These are phyloP conservation scores for Capromys pilorides DNA, from an alignment of 2,797 vertebrate species.

Conservation along the genomic window DNA sequence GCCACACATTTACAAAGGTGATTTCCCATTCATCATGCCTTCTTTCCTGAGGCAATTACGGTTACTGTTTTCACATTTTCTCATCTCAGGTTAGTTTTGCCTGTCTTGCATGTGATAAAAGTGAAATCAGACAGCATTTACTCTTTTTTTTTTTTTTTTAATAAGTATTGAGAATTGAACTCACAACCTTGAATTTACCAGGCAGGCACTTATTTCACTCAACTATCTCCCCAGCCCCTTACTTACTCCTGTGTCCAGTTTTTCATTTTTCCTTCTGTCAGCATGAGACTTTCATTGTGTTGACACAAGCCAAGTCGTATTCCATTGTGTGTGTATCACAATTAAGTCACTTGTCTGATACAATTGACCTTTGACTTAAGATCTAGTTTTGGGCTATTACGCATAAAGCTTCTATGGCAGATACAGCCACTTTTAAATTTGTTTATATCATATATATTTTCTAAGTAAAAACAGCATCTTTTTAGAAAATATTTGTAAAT, in stretches of 20 bases:
- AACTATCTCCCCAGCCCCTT: no score
- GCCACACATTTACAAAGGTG: not conserved
- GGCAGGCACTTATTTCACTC: no score
- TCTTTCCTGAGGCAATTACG: not conserved
- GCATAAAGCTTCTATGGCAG: not conserved
- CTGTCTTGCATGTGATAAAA: not conserved
- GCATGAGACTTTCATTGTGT: not conserved
- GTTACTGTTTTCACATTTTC: not conserved
- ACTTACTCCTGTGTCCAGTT: not conserved
- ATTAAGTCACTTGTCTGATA: not conserved
- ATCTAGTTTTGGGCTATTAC: not conserved
- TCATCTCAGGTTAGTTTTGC: not conserved
- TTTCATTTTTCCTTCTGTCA: not conserved
- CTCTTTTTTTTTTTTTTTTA: not conserved
- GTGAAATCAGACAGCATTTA: not conserved
- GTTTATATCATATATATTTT: not conserved
- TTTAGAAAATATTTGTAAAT: not conserved
- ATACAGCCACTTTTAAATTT: not conserved
- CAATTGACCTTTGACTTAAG: not conserved
- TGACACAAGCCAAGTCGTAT: not conserved
- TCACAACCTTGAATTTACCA: no score
- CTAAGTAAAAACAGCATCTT: slow-evolving; percentile 19
- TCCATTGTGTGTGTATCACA: not conserved
- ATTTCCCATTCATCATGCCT: not conserved
- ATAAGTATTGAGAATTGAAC: no score